Conservation (phyloP, 2,113 vertebrate species). For the Sinocyclocheilus maitianheensis region DNA sequence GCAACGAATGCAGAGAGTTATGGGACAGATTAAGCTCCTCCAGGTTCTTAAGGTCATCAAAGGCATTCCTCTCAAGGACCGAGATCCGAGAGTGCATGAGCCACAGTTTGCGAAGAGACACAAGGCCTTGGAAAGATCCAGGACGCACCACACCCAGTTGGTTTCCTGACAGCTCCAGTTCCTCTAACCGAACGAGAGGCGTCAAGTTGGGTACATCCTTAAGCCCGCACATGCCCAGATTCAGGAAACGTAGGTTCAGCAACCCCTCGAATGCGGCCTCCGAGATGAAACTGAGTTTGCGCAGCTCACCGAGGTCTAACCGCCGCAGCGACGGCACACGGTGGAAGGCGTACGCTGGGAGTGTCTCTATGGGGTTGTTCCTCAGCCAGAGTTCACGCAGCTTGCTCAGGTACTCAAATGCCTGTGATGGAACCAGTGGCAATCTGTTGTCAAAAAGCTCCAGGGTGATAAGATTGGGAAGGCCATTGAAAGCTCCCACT, state of each 20-base stretch:
- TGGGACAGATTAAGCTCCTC: constrained; percentile 95
- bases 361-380: constrained; percentile 97
- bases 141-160: constrained; percentile 87
- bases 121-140: constrained; percentile 92
- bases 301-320: constrained; percentile 92
- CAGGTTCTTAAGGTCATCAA: constrained; percentile 94
- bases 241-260: constrained; percentile 91
- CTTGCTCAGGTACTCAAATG: constrained; percentile 97
- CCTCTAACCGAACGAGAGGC: constrained; percentile 86
- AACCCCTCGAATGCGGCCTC: constrained; percentile 93
- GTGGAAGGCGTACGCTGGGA: constrained; percentile 94
- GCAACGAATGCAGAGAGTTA: constrained; percentile 92
- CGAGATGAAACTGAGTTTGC: constrained; percentile 93
- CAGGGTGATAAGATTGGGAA: constrained; percentile 95
- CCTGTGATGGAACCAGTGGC: constrained; percentile 91
- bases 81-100: constrained; percentile 94
- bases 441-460: constrained; percentile 97
- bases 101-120: constrained; percentile 91
- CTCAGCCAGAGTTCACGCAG: constrained; percentile 92
- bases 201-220: constrained; percentile 96
- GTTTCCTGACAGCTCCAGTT: constrained; percentile 93
- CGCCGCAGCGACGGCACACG: constrained; percentile 91
- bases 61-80: constrained; percentile 94
- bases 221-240: constrained; percentile 95
- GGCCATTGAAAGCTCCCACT: constrained; percentile 95